These are phyloP conservation scores for Drosophila pseudoobscura DNA, from an alignment of 1,140 invertebrate species.

Conservation along the genomic window DNA sequence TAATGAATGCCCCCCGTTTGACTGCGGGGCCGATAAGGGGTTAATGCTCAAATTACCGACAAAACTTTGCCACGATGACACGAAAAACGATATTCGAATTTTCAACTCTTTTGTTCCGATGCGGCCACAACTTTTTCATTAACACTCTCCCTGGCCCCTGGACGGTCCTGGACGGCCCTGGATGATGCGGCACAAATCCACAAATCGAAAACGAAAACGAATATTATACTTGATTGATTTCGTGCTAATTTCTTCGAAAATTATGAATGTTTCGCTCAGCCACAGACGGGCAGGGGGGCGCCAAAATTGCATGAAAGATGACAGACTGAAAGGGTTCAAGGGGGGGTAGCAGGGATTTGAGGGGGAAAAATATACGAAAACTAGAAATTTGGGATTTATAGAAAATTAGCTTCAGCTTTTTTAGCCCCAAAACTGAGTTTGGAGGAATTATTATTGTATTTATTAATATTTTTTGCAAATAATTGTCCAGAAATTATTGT, in stretches of 20 bases:
- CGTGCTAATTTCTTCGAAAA: constrained; percentile 71
- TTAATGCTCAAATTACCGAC: constrained; percentile 77
- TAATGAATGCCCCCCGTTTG: constrained; percentile 63
- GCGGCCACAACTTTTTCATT: constrained; percentile 64
- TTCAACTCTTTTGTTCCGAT: constrained; percentile 37
- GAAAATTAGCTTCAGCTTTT: too few relatives aligned
- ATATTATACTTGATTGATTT: constrained; percentile 76
- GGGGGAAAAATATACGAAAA: too few relatives aligned
- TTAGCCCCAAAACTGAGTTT: too few relatives aligned
- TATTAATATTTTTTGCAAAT: too few relatives aligned
- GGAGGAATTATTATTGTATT: too few relatives aligned
- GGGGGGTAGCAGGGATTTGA: too few relatives aligned
- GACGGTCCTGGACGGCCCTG: not conserved
- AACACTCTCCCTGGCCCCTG: constrained; percentile 14
- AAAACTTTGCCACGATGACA: constrained; percentile 41
- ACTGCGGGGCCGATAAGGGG: constrained; percentile 61
- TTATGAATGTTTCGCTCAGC: constrained; percentile 50
- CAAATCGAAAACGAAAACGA: constrained; percentile 29
- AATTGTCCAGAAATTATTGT: too few relatives aligned
- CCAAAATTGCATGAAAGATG: too few relatives aligned
- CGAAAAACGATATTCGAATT: constrained; percentile 22
- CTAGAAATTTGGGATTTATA: too few relatives aligned
- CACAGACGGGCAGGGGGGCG: constrained; percentile 1
- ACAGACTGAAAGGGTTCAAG: too few relatives aligned
- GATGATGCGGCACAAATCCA: constrained; percentile 52